Percentiles rank a stretch among this genome's conserved stretches.
Evolutionary conservation across 1,140 invertebrate species (phyloP).

Genomic region (Apis mellifera): DNA sequence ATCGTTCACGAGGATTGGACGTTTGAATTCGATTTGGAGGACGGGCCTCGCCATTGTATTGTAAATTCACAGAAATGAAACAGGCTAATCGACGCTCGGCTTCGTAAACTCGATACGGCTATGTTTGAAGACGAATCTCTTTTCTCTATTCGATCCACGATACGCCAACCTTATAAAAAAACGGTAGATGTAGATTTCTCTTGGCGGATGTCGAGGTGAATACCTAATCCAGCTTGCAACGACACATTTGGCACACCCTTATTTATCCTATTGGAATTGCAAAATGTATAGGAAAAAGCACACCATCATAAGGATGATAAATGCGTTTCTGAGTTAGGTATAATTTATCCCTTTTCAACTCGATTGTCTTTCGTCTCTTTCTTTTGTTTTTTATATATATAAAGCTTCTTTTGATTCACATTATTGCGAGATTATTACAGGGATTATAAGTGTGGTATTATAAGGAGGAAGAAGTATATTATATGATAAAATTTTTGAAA

Average conservation of each 20-base stretch:
- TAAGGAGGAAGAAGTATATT: background rate
- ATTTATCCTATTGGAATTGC: slow-evolving; percentile 37
- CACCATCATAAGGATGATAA: background rate
- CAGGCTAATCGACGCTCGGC: slow-evolving; percentile 2
- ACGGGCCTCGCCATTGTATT: background rate
- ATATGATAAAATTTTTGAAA: background rate
- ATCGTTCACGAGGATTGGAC: background rate
- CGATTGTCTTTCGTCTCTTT: too few relatives aligned
- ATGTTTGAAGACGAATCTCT: slow-evolving; percentile 16
- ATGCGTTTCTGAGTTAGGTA: slow-evolving; percentile 11
- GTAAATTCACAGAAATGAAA: slow-evolving; percentile 8
- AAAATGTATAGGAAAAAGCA: slow-evolving; percentile 14
- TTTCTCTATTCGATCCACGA: slow-evolving; percentile 41
- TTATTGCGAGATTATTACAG: background rate
- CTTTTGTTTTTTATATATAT: background rate
- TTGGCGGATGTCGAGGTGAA: slow-evolving; percentile 30
- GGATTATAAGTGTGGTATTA: background rate
- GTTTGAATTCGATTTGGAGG: background rate
- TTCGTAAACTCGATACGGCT: background rate
- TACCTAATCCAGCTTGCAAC: slow-evolving; percentile 44
- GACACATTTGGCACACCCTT: slow-evolving; percentile 30
- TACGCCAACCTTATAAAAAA: slow-evolving; percentile 51
- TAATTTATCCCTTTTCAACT: background rate
- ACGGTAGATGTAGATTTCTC: slow-evolving; percentile 46
- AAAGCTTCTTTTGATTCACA: background rate